Base-by-base conservation (phyloP, 2,888 invertebrate species). In the Eurois occulta region DNA sequence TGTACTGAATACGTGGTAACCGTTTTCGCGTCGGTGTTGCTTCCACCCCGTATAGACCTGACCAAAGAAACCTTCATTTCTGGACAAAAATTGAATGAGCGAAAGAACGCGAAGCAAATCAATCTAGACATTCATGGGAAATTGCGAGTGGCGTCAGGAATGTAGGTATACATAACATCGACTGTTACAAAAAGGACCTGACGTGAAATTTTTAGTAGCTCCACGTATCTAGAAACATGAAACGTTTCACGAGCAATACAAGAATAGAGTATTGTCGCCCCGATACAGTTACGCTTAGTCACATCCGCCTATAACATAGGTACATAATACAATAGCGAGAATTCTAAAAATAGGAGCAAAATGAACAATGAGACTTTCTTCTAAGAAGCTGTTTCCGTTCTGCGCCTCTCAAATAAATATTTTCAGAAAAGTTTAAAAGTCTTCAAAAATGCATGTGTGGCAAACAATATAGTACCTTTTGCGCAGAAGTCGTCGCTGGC, bases 211-310 rank as follows among this genome's bases (percentile, higher is more conserved):
- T 85, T 85, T 80, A 60, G 72, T 84, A 89, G 81, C 75, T 72
- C 69, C 68, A 84, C 67, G 81, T 81, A 86, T 84, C 84, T 81
- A 85, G 83, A 86, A 86, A 87, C 72, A 80, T 78, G 87, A 86
- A 87, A 86, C 87, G 86, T 85, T 88, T 78, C 81, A 90, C 81
- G 86, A 90, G 91, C 88, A 89, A 88, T 90, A 91, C 90, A 90
- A 94, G 92, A 93, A 94, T 93, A 92, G 91, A 90, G 91, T 90
- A 92, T 93, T 93, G 93, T 93, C 91, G 91, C 91, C 87, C 83
- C 91, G 91, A 91, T 93, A 92, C 91, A 90, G 91, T 91, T 91
- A 90, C 91, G 92, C 91, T 93, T 92, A 93, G 91, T 93, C 93
- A 94, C 91, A 93, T 94, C 94, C 93, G 93, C 91, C 89, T 92